These are phyloP conservation scores for Enteromius radiatus DNA, from an alignment of 2,797 vertebrate species.

Conservation along the genomic window DNA sequence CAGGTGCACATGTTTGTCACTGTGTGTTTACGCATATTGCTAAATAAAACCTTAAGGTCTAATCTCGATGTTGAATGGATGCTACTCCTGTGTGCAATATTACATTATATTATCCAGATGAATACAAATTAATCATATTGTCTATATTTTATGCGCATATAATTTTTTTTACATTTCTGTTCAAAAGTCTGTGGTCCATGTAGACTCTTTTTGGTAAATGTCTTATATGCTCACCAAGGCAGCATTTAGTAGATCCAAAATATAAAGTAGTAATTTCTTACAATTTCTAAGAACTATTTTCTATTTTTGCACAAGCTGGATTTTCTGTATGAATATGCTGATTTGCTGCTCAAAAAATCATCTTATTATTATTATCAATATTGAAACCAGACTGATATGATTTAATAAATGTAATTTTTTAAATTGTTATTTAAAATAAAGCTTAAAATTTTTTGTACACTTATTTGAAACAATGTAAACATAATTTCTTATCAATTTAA, in stretches of 20 bases:
- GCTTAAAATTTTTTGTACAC: neutral
- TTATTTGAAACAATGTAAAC: neutral
- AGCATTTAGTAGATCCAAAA: neutral
- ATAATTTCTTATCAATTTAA: neutral
- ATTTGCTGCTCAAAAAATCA: neutral
- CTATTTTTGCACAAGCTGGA: too few relatives aligned
- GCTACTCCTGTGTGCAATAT: neutral
- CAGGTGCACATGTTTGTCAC: constrained; percentile 11
- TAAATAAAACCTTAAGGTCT: constrained; percentile 5
- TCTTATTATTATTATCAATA: neutral
- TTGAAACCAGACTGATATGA: neutral
- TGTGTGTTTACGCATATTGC: neutral
- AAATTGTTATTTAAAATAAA: neutral
- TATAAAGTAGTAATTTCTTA: neutral
- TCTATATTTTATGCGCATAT: neutral
- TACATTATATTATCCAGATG: neutral
- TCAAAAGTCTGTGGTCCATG: neutral
- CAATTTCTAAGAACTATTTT: neutral
- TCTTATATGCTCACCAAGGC: neutral
- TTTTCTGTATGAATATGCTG: neutral
- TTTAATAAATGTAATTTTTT: neutral
- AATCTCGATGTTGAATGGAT: neutral
- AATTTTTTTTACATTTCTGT: neutral
- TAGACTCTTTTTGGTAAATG: neutral
- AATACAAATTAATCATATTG: neutral